These are phyloP conservation scores for Rhynchopsitta pachyrhyncha DNA, from an alignment of 2,113 vertebrate species.

Conservation along the genomic window DNA sequence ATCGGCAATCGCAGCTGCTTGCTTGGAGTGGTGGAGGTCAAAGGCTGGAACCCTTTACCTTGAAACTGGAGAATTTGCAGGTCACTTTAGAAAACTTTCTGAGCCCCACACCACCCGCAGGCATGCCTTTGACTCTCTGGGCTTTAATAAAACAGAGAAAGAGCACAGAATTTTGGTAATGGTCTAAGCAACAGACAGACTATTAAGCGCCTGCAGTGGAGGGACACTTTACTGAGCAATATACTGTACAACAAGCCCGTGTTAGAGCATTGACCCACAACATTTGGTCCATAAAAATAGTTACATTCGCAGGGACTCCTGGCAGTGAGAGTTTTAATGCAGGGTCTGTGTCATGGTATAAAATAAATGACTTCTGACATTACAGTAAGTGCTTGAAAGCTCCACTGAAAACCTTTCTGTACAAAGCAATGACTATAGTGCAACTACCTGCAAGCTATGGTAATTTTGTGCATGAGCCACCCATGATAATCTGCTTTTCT, in stretches of 20 bases:
- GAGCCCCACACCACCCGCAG: conserved; percentile 5
- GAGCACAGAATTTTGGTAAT: conserved; percentile 8
- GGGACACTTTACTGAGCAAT: conserved; percentile 67
- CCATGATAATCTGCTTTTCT: background rate
- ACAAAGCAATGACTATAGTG: background rate
- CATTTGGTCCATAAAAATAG: conserved; percentile 74
- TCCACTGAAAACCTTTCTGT: conserved; percentile 25
- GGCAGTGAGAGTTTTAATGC: conserved; percentile 66
- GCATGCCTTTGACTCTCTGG: conserved; percentile 35
- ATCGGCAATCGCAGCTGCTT: accelerated
- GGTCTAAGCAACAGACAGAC: conserved; percentile 53
- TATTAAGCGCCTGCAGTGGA: conserved; percentile 63
- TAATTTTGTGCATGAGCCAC: background rate
- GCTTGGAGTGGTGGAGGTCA: accelerated
- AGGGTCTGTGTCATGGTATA: conserved; percentile 60
- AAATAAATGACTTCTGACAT: conserved; percentile 65
- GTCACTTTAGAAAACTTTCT: background rate
- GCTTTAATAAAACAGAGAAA: conserved; percentile 46
- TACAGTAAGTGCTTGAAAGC: conserved; percentile 34
- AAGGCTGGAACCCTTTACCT: background rate
- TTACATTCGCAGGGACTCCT: conserved; percentile 56
- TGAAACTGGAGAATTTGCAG: background rate
- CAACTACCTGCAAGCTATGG: background rate
- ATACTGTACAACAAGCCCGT: conserved; percentile 57
- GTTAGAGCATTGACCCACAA: conserved; percentile 70